A percentile compares a stretch with the other conserved stretches of the same genome.
Conservation (phyloP, 1,140 invertebrate species). For the Chelonus insularis region DNA sequence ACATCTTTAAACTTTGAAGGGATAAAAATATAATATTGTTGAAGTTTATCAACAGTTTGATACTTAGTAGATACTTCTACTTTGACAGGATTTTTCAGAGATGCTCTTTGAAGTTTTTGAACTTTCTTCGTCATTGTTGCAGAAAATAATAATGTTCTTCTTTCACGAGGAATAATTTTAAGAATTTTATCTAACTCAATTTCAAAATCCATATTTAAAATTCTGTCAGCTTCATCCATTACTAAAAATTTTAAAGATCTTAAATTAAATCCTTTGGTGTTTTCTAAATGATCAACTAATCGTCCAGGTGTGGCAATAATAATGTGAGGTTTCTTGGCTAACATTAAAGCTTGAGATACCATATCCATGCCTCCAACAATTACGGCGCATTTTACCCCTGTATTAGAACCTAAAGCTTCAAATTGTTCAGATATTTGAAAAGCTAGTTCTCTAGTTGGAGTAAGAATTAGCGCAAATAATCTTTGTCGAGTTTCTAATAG, state of each 20-base stretch:
- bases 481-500: conserved; percentile 89
- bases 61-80: conserved; percentile 97
- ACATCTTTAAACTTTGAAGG: conserved; percentile 91
- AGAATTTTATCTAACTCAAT: conserved; percentile 95
- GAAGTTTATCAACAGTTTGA: conserved; percentile 95
- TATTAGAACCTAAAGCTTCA: conserved; percentile 83
- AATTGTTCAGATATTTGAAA: conserved; percentile 96
- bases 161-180: conserved; percentile 85
- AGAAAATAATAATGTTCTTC: conserved; percentile 89
- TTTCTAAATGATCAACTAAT: conserved; percentile 88
- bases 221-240: conserved; percentile 96
- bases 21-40: conserved; percentile 95
- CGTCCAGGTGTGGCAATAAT: conserved; percentile 92
- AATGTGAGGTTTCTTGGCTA: conserved; percentile 95
- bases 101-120: conserved; percentile 93
- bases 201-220: conserved; percentile 96
- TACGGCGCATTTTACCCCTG: conserved; percentile 93
- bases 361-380: conserved; percentile 99
- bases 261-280: conserved; percentile 92
- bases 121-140: conserved; percentile 99
- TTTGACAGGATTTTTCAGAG: conserved; percentile 88
- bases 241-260: conserved; percentile 86
- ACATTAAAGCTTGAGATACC: conserved; percentile 85
- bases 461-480: conserved; percentile 92
- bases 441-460: conserved; percentile 96